These are phyloP conservation scores for Trididemnum nubilum DNA, from an alignment of 23 tunicate species.

Conservation along the genomic window DNA sequence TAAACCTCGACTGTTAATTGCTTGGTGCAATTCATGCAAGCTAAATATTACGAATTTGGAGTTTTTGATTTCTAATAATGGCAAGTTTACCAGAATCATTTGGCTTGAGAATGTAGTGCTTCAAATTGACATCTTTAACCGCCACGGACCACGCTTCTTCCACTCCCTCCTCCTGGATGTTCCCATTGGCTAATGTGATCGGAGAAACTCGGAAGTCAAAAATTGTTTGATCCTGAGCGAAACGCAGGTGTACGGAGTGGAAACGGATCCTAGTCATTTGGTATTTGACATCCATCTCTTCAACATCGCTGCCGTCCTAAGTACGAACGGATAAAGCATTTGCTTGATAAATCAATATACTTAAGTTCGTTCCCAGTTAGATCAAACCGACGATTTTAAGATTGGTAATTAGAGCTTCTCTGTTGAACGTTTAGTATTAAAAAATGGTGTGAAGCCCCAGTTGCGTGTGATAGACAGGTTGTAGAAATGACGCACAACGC, in stretches of 20 bases:
- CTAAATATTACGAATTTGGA: too few species aligned
- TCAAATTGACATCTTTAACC: constrained; percentile 52
- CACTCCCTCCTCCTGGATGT: constrained; percentile 68
- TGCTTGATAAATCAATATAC: background rate
- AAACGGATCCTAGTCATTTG: constrained; percentile 59
- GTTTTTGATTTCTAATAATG: too few species aligned
- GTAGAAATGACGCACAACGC: too few species aligned
- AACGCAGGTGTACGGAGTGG: constrained; percentile 59
- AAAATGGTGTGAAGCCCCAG: too few species aligned
- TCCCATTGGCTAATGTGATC: constrained; percentile 65
- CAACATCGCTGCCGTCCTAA: constrained; percentile 60
- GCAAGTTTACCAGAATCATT: background rate
- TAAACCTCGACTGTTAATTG: too few species aligned
- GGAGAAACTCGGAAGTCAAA: constrained; percentile 68
- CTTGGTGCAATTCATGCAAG: too few species aligned
- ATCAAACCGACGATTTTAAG: background rate
- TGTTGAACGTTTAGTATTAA: too few species aligned
- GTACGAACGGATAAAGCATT: too few species aligned
- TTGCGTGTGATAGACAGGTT: too few species aligned
- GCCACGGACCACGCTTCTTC: constrained; percentile 63
- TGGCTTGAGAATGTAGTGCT: constrained; percentile 50
- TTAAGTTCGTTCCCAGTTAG: background rate
- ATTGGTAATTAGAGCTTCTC: too few species aligned
- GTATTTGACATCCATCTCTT: constrained; percentile 81
- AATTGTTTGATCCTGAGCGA: constrained; percentile 35